A percentile compares a stretch with the other conserved stretches of the same genome.
phyloP scores from a whole-genome alignment of 2,797 vertebrate species.

The Sciaenops ocellatus region DNA sequence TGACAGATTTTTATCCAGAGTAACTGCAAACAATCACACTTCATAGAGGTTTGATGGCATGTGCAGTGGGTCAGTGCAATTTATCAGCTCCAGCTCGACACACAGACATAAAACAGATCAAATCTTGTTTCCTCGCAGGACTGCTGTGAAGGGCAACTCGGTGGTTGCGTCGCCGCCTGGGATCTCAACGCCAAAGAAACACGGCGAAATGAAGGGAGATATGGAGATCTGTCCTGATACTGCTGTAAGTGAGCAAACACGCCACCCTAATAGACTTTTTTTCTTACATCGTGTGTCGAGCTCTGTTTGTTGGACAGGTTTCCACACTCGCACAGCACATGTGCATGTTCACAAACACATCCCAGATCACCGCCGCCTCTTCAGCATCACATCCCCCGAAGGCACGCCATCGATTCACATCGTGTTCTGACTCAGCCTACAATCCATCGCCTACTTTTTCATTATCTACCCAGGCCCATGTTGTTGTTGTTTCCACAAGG shows the following conservation, averaged over 20 bases:
- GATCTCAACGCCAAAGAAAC: slow-evolving; percentile 87
- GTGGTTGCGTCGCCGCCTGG: slow-evolving; percentile 80
- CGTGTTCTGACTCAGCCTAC: slow-evolving; percentile 65
- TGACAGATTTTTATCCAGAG: slow-evolving; percentile 85
- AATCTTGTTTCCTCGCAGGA: slow-evolving; percentile 87
- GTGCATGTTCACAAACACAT: slow-evolving; percentile 53
- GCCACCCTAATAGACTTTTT: slow-evolving; percentile 18
- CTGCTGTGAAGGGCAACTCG: slow-evolving; percentile 86
- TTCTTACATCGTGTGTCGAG: neutral
- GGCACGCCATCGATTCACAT: slow-evolving; percentile 69
- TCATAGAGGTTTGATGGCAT: slow-evolving; percentile 57
- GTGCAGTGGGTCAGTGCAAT: slow-evolving; percentile 76
- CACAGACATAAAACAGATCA: slow-evolving; percentile 84
- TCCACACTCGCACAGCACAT: slow-evolving; percentile 34
- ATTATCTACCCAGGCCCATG: slow-evolving; percentile 21
- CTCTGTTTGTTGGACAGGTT: slow-evolving; percentile 35
- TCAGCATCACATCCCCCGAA: slow-evolving; percentile 63
- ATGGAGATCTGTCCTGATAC: slow-evolving; percentile 86
- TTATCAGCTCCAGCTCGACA: slow-evolving; percentile 84
- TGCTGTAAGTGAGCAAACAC: slow-evolving; percentile 84
- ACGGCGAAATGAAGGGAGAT: slow-evolving; percentile 85
- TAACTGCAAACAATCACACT: slow-evolving; percentile 79
- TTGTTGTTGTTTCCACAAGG: slow-evolving; percentile 39
- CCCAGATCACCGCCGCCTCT: slow-evolving; percentile 56
- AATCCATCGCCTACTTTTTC: slow-evolving; percentile 61